Evolutionary conservation across 2,797 vertebrate species (phyloP).

Genomic region (Hydrolagus colliei): DNA sequence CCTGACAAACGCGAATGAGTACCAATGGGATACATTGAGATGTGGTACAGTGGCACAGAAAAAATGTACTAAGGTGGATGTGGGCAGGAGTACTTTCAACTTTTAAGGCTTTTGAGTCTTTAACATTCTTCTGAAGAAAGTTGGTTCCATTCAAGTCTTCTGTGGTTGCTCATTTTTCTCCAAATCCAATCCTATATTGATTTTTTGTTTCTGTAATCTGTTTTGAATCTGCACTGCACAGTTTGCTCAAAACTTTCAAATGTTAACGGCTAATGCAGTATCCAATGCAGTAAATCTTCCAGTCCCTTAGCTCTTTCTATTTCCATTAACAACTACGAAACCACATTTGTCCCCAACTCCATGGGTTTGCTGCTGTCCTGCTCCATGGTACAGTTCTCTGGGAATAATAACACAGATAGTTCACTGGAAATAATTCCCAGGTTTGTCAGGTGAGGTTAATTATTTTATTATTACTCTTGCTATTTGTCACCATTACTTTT

Average conservation of each 20-base stretch:
- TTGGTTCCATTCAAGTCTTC: neutral
- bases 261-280: neutral
- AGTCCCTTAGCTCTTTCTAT: neutral
- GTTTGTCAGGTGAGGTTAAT: neutral
- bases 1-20: neutral
- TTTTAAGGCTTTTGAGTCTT: neutral
- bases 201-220: neutral
- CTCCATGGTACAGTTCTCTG: neutral
- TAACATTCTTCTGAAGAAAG: neutral
- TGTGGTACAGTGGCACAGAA: neutral
- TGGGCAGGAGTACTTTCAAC: neutral
- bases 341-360: neutral
- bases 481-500: no score
- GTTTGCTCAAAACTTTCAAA: constrained; percentile 2
- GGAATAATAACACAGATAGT: neutral
- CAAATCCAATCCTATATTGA: neutral
- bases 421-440: neutral
- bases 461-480: no score
- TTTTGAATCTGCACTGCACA: neutral
- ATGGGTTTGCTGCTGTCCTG: neutral
- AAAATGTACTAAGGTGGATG: neutral
- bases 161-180: neutral
- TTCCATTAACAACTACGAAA: neutral
- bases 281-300: no score
- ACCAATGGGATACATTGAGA: neutral